Percentiles rank a stretch among this genome's conserved stretches.
Evolutionary conservation across 1,140 invertebrate species (phyloP).

Genomic region (Bradysia coprophila): DNA sequence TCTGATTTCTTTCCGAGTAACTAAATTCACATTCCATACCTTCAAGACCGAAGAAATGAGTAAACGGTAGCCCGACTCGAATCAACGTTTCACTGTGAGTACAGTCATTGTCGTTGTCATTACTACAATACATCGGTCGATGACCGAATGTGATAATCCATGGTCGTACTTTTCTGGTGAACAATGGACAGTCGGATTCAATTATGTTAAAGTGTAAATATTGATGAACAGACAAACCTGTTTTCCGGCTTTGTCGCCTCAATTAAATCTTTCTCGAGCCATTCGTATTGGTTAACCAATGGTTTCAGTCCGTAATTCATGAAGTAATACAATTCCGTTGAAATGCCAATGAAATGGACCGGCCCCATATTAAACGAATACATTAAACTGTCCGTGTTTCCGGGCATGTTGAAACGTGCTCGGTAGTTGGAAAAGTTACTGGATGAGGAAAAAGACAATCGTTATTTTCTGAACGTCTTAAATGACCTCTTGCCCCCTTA

Average conservation of each 20-base stretch:
- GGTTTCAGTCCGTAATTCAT: conserved; percentile 72
- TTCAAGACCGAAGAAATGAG: conserved; percentile 61
- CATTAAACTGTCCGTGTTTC: conserved; percentile 53
- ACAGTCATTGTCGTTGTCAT: conserved; percentile 74
- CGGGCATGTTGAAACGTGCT: conserved; percentile 77
- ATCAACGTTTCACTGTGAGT: conserved; percentile 54
- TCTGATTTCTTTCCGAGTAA: too few species aligned
- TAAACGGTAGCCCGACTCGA: conserved; percentile 51
- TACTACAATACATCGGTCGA: conserved; percentile 94
- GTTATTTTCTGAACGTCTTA: too few species aligned
- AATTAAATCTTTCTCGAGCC: conserved; percentile 67
- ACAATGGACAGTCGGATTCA: too few species aligned
- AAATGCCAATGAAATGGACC: conserved; percentile 78
- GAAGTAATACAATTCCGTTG: conserved; percentile 93
- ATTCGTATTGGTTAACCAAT: conserved; percentile 72
- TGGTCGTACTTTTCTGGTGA: conserved; percentile 33
- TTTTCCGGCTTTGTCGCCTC: conserved; percentile 43
- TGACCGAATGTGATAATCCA: conserved; percentile 94
- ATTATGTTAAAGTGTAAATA: too few species aligned
- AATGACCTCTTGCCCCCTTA: too few species aligned
- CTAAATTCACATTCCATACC: too few species aligned
- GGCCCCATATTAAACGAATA: conserved; percentile 89
- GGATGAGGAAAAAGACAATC: too few species aligned
- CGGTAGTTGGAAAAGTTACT: conserved; percentile 83
- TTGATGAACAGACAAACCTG: too few species aligned